Evolutionary conservation across 2,113 vertebrate genomes (phyloP).

Genomic region (Oxygymnocypris stewartii): DNA sequence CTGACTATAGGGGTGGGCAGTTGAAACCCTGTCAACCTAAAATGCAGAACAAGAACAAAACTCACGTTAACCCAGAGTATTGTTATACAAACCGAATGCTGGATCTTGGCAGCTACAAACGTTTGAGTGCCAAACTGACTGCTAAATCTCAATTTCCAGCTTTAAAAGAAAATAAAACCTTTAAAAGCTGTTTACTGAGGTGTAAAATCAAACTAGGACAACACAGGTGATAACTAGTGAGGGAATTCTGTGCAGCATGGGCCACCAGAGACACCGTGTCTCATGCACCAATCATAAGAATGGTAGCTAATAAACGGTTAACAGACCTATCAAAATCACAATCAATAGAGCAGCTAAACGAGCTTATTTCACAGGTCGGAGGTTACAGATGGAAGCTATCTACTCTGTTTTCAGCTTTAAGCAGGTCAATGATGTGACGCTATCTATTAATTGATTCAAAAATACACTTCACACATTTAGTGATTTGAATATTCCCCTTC

Average conservation of each 20-base stretch:
- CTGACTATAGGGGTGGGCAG: conserved; percentile 94
- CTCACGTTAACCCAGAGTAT: not conserved
- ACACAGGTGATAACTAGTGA: conserved; percentile 17
- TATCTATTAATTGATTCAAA: not conserved
- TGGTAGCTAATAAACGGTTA: conserved; percentile 42
- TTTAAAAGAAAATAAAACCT: conserved; percentile 32
- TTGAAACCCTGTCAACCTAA: conserved; percentile 96
- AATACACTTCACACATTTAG: conserved; percentile 1
- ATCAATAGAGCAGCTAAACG: conserved; percentile 35
- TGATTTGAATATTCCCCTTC: not conserved
- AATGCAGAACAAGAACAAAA: conserved; percentile 59
- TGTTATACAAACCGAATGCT: not conserved
- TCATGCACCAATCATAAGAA: conserved; percentile 28
- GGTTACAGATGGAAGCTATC: conserved; percentile 36
- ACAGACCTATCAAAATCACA: conserved; percentile 39
- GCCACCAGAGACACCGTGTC: conserved; percentile 14
- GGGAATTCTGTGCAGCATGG: not conserved
- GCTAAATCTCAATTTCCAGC: conserved; percentile 47
- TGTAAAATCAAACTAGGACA: conserved; percentile 35
- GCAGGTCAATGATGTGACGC: not conserved
- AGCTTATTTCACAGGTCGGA: conserved; percentile 41
- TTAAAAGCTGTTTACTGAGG: conserved; percentile 32
- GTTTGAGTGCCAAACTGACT: not conserved
- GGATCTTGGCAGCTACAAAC: not conserved
- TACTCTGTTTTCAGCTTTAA: conserved; percentile 10